Evolutionary conservation across 2,888 invertebrate genomes (phyloP), one percentile per base, ranked within the genome.

Genomic region (Pristionchus entomophagus): DNA sequence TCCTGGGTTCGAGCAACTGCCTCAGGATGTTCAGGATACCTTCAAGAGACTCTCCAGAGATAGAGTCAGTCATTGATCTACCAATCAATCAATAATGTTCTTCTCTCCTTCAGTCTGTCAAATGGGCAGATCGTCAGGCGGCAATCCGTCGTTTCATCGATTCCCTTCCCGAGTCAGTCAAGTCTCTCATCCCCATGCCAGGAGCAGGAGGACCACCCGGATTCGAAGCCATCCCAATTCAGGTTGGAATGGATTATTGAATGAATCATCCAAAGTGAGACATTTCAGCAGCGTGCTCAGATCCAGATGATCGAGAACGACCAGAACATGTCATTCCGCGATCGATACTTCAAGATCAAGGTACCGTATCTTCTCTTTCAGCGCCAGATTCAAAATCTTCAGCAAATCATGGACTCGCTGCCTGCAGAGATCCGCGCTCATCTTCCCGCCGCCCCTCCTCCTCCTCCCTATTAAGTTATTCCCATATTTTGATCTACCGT

Each of bases 301-400:
- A 81, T 81, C 29, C 53, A 81, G 32, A 51, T 53, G 81, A 56
- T 81, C 19, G 81, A 81, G 41, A 22, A 29, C 14, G 53, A 81
- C 35, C 51, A 26, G 32, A 32, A 35, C 19, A 35, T 81, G 22
- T 53, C 81, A 4, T 81, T 81, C 81, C 81, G 81, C 22, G 53
- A 81, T 53, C 53, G 81, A 53, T 56, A 81, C 35, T 81, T 38
- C 81, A 81, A 81, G 81, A 81, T 81, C 81, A 81, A 81, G 81
- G 81, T 53, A 56, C 32, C 22, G 35, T 35, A 32, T 14, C n/a
- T 10, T n/a, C n/a, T n/a, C n/a, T n/a, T n/a, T n/a, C n/a, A n/a
- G n/a, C n/a, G n/a, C n/a, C n/a, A 45, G 17, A 65, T n/a, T 49
- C 29, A 19, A n/a, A 41, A n/a, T n/a, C 26, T 49, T 19, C 78